Conservation (phyloP, 2,797 vertebrate species). For the Alectoris magna region DNA sequence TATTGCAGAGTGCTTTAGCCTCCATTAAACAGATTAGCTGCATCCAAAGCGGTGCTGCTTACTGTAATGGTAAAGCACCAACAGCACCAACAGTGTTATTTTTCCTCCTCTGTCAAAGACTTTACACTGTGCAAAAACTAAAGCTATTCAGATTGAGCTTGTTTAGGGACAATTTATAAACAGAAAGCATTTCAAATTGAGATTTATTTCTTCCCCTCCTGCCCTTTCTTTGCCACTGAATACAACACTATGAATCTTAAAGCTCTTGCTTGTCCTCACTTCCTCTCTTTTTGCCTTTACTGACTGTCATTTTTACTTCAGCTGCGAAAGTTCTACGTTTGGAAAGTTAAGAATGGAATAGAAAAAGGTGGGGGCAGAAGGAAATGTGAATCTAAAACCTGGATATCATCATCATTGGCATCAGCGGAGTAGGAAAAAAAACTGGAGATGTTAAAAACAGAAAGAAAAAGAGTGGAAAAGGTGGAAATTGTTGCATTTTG, state of each 20-base stretch:
- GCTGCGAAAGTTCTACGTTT: neutral
- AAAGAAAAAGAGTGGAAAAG: neutral
- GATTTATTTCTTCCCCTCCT: neutral
- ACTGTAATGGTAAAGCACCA: slow-evolving; percentile 22
- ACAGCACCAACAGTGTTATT: neutral
- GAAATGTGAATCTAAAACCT: neutral
- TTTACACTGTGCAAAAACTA: slow-evolving; percentile 2
- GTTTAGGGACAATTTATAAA: slow-evolving; percentile 29
- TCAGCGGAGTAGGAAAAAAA: neutral
- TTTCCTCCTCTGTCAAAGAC: slow-evolving; percentile 3
- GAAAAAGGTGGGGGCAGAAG: neutral
- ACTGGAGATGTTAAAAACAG: neutral
- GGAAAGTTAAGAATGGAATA: neutral
- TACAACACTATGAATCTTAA: slow-evolving; percentile 10
- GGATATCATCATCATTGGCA: neutral
- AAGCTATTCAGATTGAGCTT: slow-evolving; percentile 26
- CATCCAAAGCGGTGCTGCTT: neutral
- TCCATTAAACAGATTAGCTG: slow-evolving; percentile 1
- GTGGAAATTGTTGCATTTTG: neutral
- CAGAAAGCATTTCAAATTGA: slow-evolving; percentile 36
- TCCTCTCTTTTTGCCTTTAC: neutral
- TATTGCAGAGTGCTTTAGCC: neutral
- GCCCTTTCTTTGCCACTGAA: slow-evolving; percentile 10
- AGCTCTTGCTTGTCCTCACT: neutral
- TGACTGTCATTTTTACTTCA: slow-evolving; percentile 4